Evolutionary conservation across 2,888 invertebrate species (phyloP).

Genomic region (Acronicta alni): DNA sequence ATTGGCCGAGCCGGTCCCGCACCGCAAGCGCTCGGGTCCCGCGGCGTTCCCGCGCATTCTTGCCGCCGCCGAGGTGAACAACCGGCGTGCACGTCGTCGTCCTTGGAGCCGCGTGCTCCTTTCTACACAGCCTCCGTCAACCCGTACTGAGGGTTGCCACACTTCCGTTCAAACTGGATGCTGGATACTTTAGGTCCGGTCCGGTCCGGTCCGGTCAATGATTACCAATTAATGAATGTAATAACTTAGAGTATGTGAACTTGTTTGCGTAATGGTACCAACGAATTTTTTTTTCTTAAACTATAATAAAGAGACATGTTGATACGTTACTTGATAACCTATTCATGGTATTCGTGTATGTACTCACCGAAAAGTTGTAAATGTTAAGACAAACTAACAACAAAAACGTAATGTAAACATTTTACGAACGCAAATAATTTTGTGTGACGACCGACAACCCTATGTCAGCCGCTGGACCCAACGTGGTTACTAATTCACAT

Average conservation of each 20-base stretch:
- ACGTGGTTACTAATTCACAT: slow-evolving; percentile 64
- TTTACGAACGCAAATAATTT: neutral
- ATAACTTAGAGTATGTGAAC: slow-evolving; percentile 27
- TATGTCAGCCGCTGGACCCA: slow-evolving; percentile 41
- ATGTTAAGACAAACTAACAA: neutral
- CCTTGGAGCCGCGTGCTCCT: slow-evolving; percentile 81
- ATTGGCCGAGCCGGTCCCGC: slow-evolving; percentile 66
- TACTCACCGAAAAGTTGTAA: too few relatives aligned
- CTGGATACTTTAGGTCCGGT: slow-evolving; percentile 30
- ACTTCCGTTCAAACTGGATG: slow-evolving; percentile 45
- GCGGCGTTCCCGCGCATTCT: slow-evolving; percentile 78
- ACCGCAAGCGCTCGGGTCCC: slow-evolving; percentile 73
- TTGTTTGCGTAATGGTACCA: neutral
- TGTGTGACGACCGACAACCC: slow-evolving; percentile 34
- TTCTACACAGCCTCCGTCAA: slow-evolving; percentile 75
- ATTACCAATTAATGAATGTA: slow-evolving; percentile 42
- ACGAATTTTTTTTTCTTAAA: slow-evolving; percentile 14
- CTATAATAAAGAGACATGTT: slow-evolving; percentile 2
- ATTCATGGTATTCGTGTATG: too few relatives aligned
- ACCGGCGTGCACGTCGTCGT: slow-evolving; percentile 83
- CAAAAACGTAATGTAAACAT: neutral
- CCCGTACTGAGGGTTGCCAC: slow-evolving; percentile 55
- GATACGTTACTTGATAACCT: neutral
- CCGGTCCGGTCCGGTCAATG: too few relatives aligned
- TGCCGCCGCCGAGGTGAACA: slow-evolving; percentile 81